phyloP scores from a whole-genome alignment of 2,113 vertebrate genomes.

The Seriola dumerili region DNA sequence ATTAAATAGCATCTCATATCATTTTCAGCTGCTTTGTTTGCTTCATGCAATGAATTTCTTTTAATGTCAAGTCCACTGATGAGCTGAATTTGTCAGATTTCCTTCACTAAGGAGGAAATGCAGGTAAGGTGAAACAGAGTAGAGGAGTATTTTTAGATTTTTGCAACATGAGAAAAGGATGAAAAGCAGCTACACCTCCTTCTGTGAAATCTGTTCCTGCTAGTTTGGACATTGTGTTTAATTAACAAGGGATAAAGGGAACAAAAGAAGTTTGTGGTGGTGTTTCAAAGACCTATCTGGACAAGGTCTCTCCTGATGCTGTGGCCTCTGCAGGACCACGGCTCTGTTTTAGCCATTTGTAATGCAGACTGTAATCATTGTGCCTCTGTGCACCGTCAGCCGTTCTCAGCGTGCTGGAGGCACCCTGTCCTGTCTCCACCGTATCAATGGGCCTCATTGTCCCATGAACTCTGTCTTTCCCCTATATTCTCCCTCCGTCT shows the following conservation, averaged over 20 bases:
- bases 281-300: constrained; percentile 3
- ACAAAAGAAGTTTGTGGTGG: constrained; percentile 16
- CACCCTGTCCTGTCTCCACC: constrained; percentile 78
- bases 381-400: constrained; percentile 74
- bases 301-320: constrained; percentile 39
- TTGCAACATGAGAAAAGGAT: not conserved
- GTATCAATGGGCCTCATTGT: constrained; percentile 83
- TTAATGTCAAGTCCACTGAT: not conserved
- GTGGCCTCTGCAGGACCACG: constrained; percentile 45
- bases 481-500: constrained; percentile 42
- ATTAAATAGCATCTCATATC: not conserved
- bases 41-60: not conserved
- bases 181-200: not conserved
- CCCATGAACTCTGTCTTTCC: constrained; percentile 52
- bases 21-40: constrained; percentile 25
- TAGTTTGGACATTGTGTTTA: not conserved
- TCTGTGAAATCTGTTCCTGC: not conserved
- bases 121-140: not conserved
- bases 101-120: not conserved
- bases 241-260: constrained; percentile 13
- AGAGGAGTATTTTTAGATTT: not conserved
- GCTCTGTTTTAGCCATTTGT: constrained; percentile 78
- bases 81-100: not conserved
- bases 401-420: constrained; percentile 63
- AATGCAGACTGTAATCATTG: constrained; percentile 75